A percentile compares a stretch with the other conserved stretches of the same genome.
Conservation (phyloP, 2,888 invertebrate species). For the Eucriotettix oculatus region DNA sequence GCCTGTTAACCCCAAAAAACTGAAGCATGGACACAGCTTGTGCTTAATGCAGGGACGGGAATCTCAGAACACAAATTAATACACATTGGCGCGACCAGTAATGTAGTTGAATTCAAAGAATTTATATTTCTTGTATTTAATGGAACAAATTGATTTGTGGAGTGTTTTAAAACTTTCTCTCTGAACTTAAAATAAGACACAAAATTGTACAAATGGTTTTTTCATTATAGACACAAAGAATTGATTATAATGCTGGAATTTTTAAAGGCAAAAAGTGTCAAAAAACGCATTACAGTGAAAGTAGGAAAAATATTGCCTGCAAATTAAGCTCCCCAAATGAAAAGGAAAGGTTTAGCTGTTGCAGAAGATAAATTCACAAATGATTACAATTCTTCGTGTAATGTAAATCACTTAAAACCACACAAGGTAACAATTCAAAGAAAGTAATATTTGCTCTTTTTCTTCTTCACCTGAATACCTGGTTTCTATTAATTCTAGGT, state of each 20-base stretch:
- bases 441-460: not conserved
- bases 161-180: not conserved
- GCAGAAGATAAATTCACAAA: conserved; percentile 46
- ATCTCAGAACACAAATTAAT: no score
- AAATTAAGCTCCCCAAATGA: not conserved
- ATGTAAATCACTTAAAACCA: conserved; percentile 49
- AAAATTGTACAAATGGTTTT: no score
- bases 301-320: no score
- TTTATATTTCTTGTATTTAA: not conserved
- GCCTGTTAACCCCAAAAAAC: no score
- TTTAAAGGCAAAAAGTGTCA: no score
- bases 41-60: no score
- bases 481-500: conserved; percentile 27
- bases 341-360: not conserved
- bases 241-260: no score
- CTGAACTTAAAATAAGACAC: no score
- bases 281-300: no score
- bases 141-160: conserved; percentile 3
- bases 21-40: no score
- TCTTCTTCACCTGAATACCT: not conserved
- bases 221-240: no score
- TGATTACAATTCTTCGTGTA: conserved; percentile 58
- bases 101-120: not conserved
- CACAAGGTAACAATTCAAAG: conserved; percentile 43
- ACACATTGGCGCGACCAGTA: no score